Evolutionary conservation across 2,797 vertebrate genomes (phyloP), one percentile per base, ranked within the genome.

Genomic region (Columba guinea): DNA sequence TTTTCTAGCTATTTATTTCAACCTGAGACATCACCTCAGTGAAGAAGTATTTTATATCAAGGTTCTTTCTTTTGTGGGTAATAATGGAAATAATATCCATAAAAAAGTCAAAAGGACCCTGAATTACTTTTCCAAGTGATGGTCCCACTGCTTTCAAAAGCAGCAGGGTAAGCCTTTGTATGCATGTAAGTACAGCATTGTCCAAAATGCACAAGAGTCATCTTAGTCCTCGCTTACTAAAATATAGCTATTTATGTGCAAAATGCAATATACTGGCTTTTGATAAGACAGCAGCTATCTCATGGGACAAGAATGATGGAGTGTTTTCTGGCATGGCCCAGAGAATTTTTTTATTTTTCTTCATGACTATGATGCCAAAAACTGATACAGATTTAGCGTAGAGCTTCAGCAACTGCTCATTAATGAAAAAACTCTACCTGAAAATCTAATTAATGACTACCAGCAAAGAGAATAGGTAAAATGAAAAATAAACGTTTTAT

Each of bases 1-100:
- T 85, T 91, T 92, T 62, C 55, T 65, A 84, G 58, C 23, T 65
- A 73, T 70, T 92, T 92, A 56, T 87, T 87, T 91, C 41, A 83
- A 89, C 15, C 44, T 71, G 30, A 93, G 76, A 49, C 65, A 83
- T 62, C 58, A 81, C 20, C 58, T 87, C 79, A 78, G 55, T 58
- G 44, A 79, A 79, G 32, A 32, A 64, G 17, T 60, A 77, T 83
- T 93, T 87, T 79, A 64, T 39, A 81, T 53, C 41, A 67, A 67
- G 64, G 55, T 52, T 91, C 34, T 91, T 74, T 81, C 23, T 81
- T 84, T 88, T 30, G 49, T 10, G 19, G 8, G 20, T 87, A 87
- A 65, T 51, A 65, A 65, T 52, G 34, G 60, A 87, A 85, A 75
- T 59, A 87, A 84, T 46, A 88, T 12, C 15, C 28, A 49, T 59